Evolutionary conservation across 2,888 invertebrate genomes (phyloP).

Genomic region (Chrysolina americana): DNA sequence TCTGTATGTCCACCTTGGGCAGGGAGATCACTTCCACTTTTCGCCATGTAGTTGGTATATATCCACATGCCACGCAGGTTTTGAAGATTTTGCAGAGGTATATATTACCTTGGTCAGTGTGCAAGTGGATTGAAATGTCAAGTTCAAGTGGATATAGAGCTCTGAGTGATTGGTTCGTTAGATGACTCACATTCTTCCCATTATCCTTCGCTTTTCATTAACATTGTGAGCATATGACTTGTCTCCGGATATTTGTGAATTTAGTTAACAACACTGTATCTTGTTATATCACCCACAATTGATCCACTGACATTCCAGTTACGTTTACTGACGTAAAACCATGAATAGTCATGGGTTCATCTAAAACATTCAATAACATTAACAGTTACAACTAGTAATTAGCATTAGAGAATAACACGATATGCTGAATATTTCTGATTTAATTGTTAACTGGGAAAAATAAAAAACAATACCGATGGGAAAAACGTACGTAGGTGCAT

Average conservation of each 20-base stretch:
- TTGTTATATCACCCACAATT: neutral
- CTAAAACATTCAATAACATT: conserved; percentile 12
- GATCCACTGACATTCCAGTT: conserved; percentile 8
- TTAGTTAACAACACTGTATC: neutral
- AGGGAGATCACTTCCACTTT: no score
- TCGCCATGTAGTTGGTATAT: no score
- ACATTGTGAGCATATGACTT: neutral
- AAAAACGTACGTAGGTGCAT: conserved; percentile 4
- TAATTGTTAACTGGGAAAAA: conserved; percentile 14
- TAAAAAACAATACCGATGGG: conserved; percentile 4
- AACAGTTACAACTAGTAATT: conserved; percentile 15
- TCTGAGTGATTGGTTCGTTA: no score
- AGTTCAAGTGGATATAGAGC: no score
- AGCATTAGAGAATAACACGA: conserved; percentile 17
- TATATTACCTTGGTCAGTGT: no score
- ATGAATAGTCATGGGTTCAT: conserved; percentile 23
- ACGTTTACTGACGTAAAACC: conserved; percentile 10
- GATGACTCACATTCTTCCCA: no score
- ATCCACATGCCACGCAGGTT: no score
- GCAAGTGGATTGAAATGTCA: no score
- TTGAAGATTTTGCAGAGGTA: no score
- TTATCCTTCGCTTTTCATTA: no score
- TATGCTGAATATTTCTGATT: neutral
- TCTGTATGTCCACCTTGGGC: no score
- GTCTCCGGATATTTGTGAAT: neutral